Conservation (phyloP, 2,888 invertebrate species). For the Trichopoda pennipes region DNA sequence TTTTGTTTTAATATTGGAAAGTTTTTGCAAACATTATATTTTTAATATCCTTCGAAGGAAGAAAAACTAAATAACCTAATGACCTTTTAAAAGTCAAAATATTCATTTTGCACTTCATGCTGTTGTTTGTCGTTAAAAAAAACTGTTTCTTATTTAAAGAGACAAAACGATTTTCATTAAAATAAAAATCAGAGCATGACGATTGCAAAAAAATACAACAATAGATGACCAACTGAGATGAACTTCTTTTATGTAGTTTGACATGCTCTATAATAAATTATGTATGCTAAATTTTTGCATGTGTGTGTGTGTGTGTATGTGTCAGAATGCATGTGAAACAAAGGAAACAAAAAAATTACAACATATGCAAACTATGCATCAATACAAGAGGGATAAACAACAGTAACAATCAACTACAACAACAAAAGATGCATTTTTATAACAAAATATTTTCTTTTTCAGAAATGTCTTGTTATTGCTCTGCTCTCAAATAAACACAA, state of each 20-base stretch:
- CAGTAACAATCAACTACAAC: neutral
- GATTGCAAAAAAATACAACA: constrained; percentile 37
- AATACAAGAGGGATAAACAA: constrained; percentile 28
- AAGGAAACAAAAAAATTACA: constrained; percentile 31
- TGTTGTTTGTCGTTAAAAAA: neutral
- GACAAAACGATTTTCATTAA: constrained; percentile 22
- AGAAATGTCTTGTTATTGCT: neutral
- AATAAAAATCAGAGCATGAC: constrained; percentile 57
- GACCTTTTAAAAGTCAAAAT: constrained; percentile 62
- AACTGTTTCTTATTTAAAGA: neutral
- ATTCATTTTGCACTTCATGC: constrained; percentile 42
- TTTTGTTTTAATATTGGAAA: neutral
- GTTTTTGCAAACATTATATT: constrained; percentile 10
- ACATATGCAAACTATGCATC: constrained; percentile 61
- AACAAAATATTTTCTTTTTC: constrained; percentile 43
- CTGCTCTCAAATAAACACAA: neutral
- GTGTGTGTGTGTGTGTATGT: neutral
- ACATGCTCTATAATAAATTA: constrained; percentile 66
- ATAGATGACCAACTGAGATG: constrained; percentile 49
- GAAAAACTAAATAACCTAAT: constrained; percentile 33
- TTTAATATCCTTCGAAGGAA: constrained; percentile 4
- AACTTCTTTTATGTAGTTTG: constrained; percentile 49
- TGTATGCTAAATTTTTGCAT: neutral
- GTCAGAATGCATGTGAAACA: constrained; percentile 9
- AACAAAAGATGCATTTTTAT: neutral